phyloP scores from a whole-genome alignment of 2,888 invertebrate species.

The Ectemnius continuus region DNA sequence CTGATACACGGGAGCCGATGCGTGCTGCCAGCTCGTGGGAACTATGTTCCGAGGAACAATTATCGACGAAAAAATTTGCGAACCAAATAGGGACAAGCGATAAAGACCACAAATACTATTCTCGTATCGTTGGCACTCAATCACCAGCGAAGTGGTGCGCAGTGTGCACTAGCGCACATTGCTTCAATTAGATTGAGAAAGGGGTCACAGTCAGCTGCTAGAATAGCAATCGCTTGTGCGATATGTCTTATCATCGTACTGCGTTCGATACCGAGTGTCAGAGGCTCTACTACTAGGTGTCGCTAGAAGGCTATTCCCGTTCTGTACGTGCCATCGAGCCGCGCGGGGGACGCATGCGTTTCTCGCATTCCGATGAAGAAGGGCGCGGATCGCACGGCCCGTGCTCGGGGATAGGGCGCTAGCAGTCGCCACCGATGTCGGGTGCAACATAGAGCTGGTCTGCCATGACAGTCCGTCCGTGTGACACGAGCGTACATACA shows the following conservation, averaged over 20 bases:
- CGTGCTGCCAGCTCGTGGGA: slow-evolving; percentile 50
- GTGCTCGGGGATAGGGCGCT: slow-evolving; percentile 50
- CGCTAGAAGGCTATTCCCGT: slow-evolving; percentile 2
- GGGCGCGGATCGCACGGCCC: slow-evolving; percentile 51
- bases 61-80: not conserved
- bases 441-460: slow-evolving; percentile 84
- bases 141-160: no score
- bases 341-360: slow-evolving; percentile 44
- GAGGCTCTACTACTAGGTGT: not conserved
- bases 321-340: slow-evolving; percentile 30
- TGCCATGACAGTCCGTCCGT: slow-evolving; percentile 67
- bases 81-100: no score
- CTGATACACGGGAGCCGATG: slow-evolving; percentile 1
- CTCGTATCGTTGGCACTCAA: no score
- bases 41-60: slow-evolving; percentile 10
- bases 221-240: no score
- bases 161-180: no score
- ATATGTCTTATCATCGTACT: no score
- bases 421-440: slow-evolving; percentile 58
- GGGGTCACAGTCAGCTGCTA: no score
- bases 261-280: no score
- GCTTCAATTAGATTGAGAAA: no score
- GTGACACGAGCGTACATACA: slow-evolving; percentile 51
- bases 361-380: slow-evolving; percentile 33
- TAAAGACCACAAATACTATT: no score